Conservation (phyloP, 2,888 invertebrate genomes). For the Amaurobius ferox region DNA sequence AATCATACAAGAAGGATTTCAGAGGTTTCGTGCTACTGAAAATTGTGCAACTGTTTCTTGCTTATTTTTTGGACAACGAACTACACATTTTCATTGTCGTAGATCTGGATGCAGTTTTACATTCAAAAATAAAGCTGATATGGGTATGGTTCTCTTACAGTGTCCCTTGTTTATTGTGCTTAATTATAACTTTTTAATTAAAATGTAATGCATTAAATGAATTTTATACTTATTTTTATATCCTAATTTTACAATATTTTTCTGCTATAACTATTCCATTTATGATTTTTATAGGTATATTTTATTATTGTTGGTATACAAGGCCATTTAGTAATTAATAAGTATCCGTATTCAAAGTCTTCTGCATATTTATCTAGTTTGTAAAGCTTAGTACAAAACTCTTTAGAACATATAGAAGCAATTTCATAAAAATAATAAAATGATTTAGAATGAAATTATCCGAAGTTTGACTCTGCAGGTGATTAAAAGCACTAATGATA, state of each 20-base stretch:
- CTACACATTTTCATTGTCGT: slow-evolving; percentile 98
- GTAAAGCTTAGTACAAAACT: too few relatives aligned
- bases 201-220: neutral
- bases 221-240: too few relatives aligned
- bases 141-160: slow-evolving; percentile 92
- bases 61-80: slow-evolving; percentile 93
- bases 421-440: too few relatives aligned
- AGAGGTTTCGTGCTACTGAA: slow-evolving; percentile 96
- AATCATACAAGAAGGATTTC: slow-evolving; percentile 98
- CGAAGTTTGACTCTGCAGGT: too few relatives aligned
- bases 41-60: slow-evolving; percentile 95
- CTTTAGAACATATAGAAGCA: too few relatives aligned
- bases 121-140: slow-evolving; percentile 99
- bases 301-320: neutral
- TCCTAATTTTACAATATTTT: too few relatives aligned
- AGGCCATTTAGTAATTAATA: too few relatives aligned
- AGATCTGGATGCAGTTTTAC: slow-evolving; percentile 93
- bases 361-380: too few relatives aligned
- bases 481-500: too few relatives aligned
- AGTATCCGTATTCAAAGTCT: too few relatives aligned
- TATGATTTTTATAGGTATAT: neutral
- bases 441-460: too few relatives aligned
- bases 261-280: too few relatives aligned
- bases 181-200: neutral
- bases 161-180: neutral